Conservation (phyloP, 37 sponge, comb jelly and placozoan genomes). For the Halichondria panicea region DNA sequence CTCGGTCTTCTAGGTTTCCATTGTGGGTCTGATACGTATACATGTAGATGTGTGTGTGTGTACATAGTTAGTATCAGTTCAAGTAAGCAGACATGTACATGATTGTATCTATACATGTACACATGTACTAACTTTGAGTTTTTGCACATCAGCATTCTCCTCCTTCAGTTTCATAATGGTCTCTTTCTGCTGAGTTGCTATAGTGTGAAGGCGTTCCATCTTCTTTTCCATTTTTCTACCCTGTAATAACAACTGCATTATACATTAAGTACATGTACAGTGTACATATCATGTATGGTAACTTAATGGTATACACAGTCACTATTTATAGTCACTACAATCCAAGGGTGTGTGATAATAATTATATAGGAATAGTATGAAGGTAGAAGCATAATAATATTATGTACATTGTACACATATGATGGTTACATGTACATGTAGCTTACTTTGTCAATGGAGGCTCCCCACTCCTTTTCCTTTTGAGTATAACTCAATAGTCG, state of each 20-base stretch:
- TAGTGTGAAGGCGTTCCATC: constrained; percentile 31
- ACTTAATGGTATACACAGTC: neutral
- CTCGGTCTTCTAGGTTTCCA: constrained; percentile 22
- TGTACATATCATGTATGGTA: neutral
- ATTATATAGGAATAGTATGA: no score
- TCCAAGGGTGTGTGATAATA: no score
- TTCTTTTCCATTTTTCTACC: constrained; percentile 28
- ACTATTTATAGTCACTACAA: neutral
- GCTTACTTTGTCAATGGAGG: constrained; percentile 25
- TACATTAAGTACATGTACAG: neutral
- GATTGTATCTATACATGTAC: neutral
- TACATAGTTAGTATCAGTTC: neutral
- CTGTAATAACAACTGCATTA: constrained; percentile 3
- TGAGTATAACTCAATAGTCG: constrained; percentile 12
- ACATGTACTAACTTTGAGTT: constrained; percentile 45
- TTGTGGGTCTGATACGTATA: constrained; percentile 21
- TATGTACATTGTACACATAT: neutral
- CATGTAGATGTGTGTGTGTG: neutral
- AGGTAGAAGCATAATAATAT: no score
- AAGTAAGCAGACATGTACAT: neutral
- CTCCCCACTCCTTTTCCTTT: constrained; percentile 45
- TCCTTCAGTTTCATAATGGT: constrained; percentile 24
- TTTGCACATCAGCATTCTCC: constrained; percentile 8
- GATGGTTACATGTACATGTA: neutral
- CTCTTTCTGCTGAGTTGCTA: constrained; percentile 28